These are phyloP conservation scores for Drosophila simulans DNA, from an alignment of 1,140 invertebrate genomes.

Conservation along the genomic window DNA sequence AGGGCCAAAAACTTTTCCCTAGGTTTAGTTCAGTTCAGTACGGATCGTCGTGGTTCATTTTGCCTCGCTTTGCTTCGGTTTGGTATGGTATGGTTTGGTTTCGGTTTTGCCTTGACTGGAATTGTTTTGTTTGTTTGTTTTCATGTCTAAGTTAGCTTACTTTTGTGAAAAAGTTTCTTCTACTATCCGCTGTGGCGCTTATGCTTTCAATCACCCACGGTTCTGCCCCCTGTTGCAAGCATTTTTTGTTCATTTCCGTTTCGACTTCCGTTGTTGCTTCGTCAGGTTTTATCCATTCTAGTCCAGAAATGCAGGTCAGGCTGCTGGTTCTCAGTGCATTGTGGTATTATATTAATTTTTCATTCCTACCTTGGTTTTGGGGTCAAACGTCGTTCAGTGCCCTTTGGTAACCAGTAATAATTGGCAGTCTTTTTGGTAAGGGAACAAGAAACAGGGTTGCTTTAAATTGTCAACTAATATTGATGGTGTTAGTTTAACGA, in stretches of 20 bases:
- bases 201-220: constrained; percentile 56
- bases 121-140: constrained; percentile 68
- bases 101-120: constrained; percentile 42
- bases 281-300: constrained; percentile 46
- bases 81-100: constrained; percentile 22
- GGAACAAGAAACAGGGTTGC: no score
- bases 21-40: constrained; percentile 21
- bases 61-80: constrained; percentile 3
- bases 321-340: constrained; percentile 30
- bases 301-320: constrained; percentile 63
- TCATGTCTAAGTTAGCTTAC: constrained; percentile 70
- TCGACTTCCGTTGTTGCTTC: constrained; percentile 53
- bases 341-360: constrained; percentile 63
- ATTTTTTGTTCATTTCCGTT: constrained; percentile 73
- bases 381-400: constrained; percentile 42
- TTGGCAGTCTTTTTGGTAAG: background rate
- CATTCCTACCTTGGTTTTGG: constrained; percentile 7
- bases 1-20: constrained; percentile 58
- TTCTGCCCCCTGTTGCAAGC: constrained; percentile 20
- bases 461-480: no score
- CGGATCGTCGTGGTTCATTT: no score
- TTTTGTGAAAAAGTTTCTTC: constrained; percentile 54
- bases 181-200: constrained; percentile 53
- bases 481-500: background rate
- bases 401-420: constrained; percentile 35